phyloP scores from a whole-genome alignment of 2,888 invertebrate genomes.

The Halocaridina rubra region DNA sequence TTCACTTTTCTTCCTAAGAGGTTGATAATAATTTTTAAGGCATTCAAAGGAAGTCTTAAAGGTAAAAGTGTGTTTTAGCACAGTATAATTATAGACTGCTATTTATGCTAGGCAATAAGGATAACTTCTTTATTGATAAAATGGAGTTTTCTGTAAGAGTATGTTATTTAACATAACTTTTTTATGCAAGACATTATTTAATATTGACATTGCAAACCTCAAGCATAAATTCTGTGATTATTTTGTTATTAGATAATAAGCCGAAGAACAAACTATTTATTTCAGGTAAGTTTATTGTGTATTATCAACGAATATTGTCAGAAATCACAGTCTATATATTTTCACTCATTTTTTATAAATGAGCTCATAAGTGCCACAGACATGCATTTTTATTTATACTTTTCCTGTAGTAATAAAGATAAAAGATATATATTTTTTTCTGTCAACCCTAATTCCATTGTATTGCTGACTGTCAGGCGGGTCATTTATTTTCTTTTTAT shows the following conservation, averaged over 20 bases:
- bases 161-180: background rate
- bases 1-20: too few relatives aligned
- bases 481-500: too few relatives aligned
- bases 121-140: background rate
- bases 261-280: background rate
- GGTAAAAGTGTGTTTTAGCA: too few relatives aligned
- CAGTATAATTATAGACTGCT: too few relatives aligned
- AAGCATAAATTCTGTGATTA: background rate
- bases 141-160: background rate
- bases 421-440: too few relatives aligned
- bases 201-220: background rate
- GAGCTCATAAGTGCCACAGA: conserved; percentile 10
- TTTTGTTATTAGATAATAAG: background rate
- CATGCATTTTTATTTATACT: conserved; percentile 38
- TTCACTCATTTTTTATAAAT: conserved; percentile 21
- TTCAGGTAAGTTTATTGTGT: conserved; percentile 6
- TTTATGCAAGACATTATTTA: background rate
- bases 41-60: too few relatives aligned
- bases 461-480: too few relatives aligned
- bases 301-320: conserved; percentile 20
- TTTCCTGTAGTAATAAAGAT: conserved; percentile 7
- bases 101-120: too few relatives aligned
- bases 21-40: too few relatives aligned
- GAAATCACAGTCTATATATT: conserved; percentile 36
- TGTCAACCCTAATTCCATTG: too few relatives aligned